Evolutionary conservation across 2,888 invertebrate genomes (phyloP).

Genomic region (Morinoia aosen): DNA sequence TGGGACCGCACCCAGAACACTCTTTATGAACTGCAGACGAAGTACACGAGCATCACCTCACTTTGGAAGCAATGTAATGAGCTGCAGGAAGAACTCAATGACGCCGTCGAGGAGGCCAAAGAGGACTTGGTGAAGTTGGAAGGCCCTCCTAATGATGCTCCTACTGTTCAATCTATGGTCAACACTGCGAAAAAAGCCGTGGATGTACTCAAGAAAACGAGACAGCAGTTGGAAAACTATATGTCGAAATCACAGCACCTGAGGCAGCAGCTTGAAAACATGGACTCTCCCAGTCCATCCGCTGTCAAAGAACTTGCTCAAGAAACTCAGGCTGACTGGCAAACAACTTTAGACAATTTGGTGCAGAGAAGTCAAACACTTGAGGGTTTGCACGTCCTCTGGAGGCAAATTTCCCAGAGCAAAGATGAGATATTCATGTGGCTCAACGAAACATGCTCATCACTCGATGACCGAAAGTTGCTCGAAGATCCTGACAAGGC

Average conservation of each 20-base stretch:
- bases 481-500: conserved; percentile 86
- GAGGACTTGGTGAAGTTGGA: conserved; percentile 78
- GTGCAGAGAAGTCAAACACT: conserved; percentile 83
- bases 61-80: conserved; percentile 84
- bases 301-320: conserved; percentile 71
- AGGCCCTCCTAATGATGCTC: conserved; percentile 70
- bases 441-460: conserved; percentile 86
- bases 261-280: conserved; percentile 79
- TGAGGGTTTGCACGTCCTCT: conserved; percentile 91
- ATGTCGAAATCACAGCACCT: conserved; percentile 83
- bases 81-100: conserved; percentile 80
- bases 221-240: conserved; percentile 83
- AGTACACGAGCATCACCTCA: conserved; percentile 81
- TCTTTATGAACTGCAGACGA: conserved; percentile 82
- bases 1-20: conserved; percentile 85
- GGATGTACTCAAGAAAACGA: conserved; percentile 82
- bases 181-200: conserved; percentile 79
- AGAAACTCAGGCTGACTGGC: conserved; percentile 69
- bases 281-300: conserved; percentile 78
- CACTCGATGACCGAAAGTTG: conserved; percentile 82
- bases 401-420: conserved; percentile 91
- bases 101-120: conserved; percentile 80
- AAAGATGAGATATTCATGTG: conserved; percentile 87
- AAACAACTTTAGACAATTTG: conserved; percentile 75
- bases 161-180: conserved; percentile 64